Conservation (phyloP, 2,797 vertebrate genomes). For the Catharus ustulatus region DNA sequence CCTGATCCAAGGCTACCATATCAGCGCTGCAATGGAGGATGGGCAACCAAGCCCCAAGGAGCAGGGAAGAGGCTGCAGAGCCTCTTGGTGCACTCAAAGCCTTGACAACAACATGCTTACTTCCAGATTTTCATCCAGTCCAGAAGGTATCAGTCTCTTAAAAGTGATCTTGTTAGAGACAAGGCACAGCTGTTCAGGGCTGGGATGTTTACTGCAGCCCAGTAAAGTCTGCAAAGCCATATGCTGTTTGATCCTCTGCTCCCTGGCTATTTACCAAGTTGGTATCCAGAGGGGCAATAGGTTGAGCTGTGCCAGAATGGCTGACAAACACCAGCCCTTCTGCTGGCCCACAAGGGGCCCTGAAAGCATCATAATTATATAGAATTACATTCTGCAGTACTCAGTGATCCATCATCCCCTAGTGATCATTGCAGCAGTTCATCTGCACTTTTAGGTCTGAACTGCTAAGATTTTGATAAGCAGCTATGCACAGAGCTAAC, state of each 20-base stretch:
- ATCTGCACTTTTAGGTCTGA: neutral
- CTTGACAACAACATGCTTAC: neutral
- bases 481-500: neutral
- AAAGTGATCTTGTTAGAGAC: constrained; percentile 58
- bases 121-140: constrained; percentile 45
- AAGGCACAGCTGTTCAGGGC: constrained; percentile 51
- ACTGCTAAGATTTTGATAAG: neutral
- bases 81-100: neutral
- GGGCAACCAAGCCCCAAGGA: neutral
- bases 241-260: constrained; percentile 54
- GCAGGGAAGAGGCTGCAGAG: neutral
- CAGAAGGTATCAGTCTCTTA: constrained; percentile 56
- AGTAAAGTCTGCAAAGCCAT: constrained; percentile 49
- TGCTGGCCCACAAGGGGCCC: neutral
- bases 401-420: neutral
- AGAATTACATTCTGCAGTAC: neutral
- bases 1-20: neutral
- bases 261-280: constrained; percentile 51
- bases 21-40: neutral
- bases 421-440: neutral
- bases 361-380: neutral
- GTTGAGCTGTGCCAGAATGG: constrained; percentile 36
- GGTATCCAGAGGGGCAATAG: constrained; percentile 27
- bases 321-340: constrained; percentile 35
- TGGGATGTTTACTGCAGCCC: constrained; percentile 43